Evolutionary conservation across 2,797 vertebrate species (phyloP), one percentile per base, ranked within the genome.

Genomic region (Poecile montanus): DNA sequence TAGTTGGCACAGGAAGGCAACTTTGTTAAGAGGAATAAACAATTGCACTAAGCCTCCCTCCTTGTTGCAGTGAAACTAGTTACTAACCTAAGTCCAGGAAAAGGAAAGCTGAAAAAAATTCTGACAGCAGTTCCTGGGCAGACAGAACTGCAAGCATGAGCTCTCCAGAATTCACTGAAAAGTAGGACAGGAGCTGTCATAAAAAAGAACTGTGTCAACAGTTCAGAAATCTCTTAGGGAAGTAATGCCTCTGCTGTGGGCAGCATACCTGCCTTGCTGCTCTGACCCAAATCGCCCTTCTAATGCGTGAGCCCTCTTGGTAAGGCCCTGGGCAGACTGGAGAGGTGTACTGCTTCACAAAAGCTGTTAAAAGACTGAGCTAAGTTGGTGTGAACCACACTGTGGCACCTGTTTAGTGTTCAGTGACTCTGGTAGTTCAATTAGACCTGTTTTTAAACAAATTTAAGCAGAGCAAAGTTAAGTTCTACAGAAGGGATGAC

Each of bases 161-260:
- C 73, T 93, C 60, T 95, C 63, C 85, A 86, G 62, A 10, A 1
- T 20, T 76, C 83, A 45, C 76, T 73, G 80, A 48, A 95, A 97
- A 96, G 88, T 93, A 95, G 96, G 94, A 76, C 94, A 96, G 45
- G 76, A 78, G 74, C 77, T 71, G 82, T 85, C 83, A 65, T 82
- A 86, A 89, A 82, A 91, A 89, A 88, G 66, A 96, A 92, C 45
- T 88, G 56, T 78, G 94, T 91, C 90, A 95, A 94, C 93, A 95
- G 85, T 91, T 96, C 57, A 85, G 71, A 81, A 95, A 94, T 90
- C 56, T 91, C 60, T 76, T 36, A 36, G 38, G 36, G 42, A 81
- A 91, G 65, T 60, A 86, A 85, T 66, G 83, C 63, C 71, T 81
- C 44, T 85, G 71, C 82, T 86, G 60, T 27, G 47, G 85, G 89